Conservation (phyloP, 2,113 vertebrate species). For the Lepus americanus region DNA sequence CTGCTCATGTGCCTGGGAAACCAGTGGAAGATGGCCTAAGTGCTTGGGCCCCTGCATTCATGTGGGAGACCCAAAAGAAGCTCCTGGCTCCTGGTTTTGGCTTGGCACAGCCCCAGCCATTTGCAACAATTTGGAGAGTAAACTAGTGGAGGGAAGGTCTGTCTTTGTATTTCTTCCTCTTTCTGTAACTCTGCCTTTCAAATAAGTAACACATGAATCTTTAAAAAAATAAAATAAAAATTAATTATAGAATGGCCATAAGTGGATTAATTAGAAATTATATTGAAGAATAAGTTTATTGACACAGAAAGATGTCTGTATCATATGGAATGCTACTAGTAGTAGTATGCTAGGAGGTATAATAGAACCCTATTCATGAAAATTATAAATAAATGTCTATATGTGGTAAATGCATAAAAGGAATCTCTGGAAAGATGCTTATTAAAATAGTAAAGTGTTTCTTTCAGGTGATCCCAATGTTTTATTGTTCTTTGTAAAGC, state of each 20-base stretch:
- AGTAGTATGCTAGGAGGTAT: not conserved
- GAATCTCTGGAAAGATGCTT: slow-evolving; percentile 39
- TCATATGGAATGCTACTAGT: not conserved
- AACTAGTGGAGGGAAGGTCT: too few species aligned
- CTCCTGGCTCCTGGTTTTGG: too few species aligned
- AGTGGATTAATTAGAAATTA: slow-evolving; percentile 24
- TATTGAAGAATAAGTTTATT: not conserved
- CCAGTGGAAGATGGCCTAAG: too few species aligned
- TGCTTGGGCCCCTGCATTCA: too few species aligned
- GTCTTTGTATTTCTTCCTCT: too few species aligned
- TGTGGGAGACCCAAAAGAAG: too few species aligned
- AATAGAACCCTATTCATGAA: not conserved
- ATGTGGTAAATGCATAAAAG: not conserved
- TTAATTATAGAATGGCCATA: not conserved
- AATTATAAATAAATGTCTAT: not conserved
- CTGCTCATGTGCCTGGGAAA: too few species aligned
- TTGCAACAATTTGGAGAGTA: too few species aligned
- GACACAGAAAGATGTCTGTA: not conserved
- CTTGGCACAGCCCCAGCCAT: too few species aligned
- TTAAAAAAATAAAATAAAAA: not conserved
- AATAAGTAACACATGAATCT: too few species aligned
- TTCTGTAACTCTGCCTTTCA: too few species aligned
- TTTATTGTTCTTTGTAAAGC: slow-evolving; percentile 11
- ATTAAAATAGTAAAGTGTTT: not conserved
- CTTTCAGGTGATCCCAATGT: slow-evolving; percentile 6